These are phyloP conservation scores for Lasioglossum malachurum DNA, from an alignment of 2,888 invertebrate genomes.

Conservation along the genomic window DNA sequence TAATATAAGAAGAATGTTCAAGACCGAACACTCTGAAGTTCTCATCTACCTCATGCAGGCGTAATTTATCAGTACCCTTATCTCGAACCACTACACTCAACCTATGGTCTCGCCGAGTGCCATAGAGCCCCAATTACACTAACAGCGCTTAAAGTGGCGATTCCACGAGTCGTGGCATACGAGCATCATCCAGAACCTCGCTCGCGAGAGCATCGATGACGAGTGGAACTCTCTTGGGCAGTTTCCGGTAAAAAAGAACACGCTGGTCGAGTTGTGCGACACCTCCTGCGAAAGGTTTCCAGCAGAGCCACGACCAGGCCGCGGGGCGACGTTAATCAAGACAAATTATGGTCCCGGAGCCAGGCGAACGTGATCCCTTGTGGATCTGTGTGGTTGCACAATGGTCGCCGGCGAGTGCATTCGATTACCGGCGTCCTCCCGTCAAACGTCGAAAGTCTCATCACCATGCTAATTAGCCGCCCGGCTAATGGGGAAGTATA, in stretches of 20 bases:
- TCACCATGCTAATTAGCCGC: slow-evolving; percentile 79
- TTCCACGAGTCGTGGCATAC: not conserved
- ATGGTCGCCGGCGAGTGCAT: slow-evolving; percentile 65
- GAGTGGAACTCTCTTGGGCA: not conserved
- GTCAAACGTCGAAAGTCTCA: slow-evolving; percentile 80
- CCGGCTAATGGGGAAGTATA: slow-evolving; percentile 78
- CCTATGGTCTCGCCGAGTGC: not conserved
- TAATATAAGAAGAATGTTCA: too few species aligned
- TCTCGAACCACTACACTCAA: not conserved
- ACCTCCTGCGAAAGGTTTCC: not conserved
- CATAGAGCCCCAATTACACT: not conserved
- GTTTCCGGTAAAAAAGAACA: not conserved
- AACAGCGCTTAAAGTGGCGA: not conserved
- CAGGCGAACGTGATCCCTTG: not conserved
- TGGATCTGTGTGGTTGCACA: not conserved
- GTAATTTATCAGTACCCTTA: not conserved
- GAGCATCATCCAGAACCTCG: not conserved
- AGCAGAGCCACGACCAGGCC: slow-evolving; percentile 28
- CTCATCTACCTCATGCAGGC: not conserved
- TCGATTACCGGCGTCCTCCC: slow-evolving; percentile 74
- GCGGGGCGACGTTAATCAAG: slow-evolving; percentile 57
- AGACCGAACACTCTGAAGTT: not conserved
- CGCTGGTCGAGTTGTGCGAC: not conserved
- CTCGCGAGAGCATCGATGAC: not conserved
- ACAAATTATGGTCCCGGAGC: slow-evolving; percentile 38